Percentiles rank a stretch among this genome's conserved stretches.
Conservation (phyloP, 2,113 vertebrate species). For the Rhodinocichla rosea region DNA sequence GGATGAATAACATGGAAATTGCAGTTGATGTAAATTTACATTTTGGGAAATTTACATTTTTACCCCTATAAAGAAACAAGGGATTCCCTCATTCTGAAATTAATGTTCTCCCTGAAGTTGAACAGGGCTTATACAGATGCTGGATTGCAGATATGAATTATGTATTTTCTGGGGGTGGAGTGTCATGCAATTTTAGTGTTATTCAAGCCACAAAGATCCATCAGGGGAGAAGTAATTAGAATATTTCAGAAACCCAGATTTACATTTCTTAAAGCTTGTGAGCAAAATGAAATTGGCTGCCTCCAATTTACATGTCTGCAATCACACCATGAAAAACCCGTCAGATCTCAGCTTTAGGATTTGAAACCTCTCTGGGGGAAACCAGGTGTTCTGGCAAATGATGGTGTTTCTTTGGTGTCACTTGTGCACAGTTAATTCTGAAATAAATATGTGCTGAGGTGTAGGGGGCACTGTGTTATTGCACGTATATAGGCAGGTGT, state of each 20-base stretch:
- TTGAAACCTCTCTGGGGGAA: neutral
- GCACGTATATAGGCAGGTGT: neutral
- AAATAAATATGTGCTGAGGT: neutral
- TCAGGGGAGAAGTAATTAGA: slow-evolving; percentile 15
- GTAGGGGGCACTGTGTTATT: neutral
- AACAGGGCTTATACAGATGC: slow-evolving; percentile 7
- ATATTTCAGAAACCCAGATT: slow-evolving; percentile 48
- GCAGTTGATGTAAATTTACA: neutral
- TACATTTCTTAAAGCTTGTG: slow-evolving; percentile 40
- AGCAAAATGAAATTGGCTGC: slow-evolving; percentile 37
- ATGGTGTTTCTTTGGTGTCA: neutral
- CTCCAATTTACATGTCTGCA: slow-evolving; percentile 36
- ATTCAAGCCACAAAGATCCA: slow-evolving; percentile 47
- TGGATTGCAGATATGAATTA: slow-evolving; percentile 49
- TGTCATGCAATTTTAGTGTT: slow-evolving; percentile 38
- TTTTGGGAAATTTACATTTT: slow-evolving; percentile 19
- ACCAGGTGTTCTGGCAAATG: slow-evolving; percentile 7
- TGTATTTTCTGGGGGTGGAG: slow-evolving; percentile 56
- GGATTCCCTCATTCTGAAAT: slow-evolving; percentile 62
- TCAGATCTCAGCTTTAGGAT: slow-evolving; percentile 24
- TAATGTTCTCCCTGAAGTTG: slow-evolving; percentile 8
- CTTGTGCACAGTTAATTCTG: neutral
- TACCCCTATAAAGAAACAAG: slow-evolving; percentile 10
- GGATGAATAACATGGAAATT: neutral
- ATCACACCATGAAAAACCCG: slow-evolving; percentile 12